Conservation (phyloP, 2,113 vertebrate genomes). For the Fukomys damarensis region DNA sequence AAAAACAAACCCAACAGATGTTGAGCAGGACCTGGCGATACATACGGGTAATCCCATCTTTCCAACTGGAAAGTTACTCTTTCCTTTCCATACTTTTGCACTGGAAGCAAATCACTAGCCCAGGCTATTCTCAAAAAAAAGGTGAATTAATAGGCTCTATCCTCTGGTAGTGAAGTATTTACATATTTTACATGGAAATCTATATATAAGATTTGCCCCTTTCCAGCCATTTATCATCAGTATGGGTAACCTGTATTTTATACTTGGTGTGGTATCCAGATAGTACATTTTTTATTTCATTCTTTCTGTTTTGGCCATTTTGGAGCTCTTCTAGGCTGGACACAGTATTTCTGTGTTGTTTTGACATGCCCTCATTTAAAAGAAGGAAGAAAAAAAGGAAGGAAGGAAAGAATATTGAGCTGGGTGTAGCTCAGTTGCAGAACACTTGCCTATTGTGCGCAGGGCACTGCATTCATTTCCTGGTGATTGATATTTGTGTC, state of each 20-base stretch:
- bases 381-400: too few relatives aligned
- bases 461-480: too few relatives aligned
- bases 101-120: background rate
- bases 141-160: background rate
- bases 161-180: background rate
- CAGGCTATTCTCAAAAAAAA: background rate
- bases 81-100: background rate
- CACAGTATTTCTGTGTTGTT: too few relatives aligned
- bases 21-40: background rate
- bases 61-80: background rate
- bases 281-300: background rate
- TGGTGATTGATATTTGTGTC: too few relatives aligned
- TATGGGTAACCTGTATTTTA: background rate
- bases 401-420: too few relatives aligned
- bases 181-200: background rate
- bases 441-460: too few relatives aligned
- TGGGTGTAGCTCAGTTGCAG: too few relatives aligned
- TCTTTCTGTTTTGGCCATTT: background rate
- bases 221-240: too few relatives aligned
- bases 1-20: too few relatives aligned
- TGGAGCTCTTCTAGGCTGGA: background rate
- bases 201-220: background rate
- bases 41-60: background rate
- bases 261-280: background rate
- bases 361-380: too few relatives aligned